phyloP scores from a whole-genome alignment of 1,140 invertebrate species.

The Pachypeltis micranthus region DNA sequence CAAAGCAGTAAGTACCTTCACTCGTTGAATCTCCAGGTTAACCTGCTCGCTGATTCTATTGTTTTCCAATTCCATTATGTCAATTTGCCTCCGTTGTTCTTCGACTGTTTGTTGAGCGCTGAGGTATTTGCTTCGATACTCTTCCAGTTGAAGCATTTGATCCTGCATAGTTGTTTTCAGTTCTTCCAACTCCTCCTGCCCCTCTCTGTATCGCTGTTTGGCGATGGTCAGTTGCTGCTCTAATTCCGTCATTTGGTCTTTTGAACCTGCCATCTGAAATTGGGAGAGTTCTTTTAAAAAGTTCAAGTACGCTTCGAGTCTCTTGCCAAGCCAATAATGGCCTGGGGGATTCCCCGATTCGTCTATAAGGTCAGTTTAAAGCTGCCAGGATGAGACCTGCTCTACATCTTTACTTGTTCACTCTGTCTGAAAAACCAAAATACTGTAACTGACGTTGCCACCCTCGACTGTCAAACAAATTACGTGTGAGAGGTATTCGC shows the following conservation, averaged over 20 bases:
- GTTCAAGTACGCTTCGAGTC: no score
- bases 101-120: slow-evolving; percentile 60
- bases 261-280: slow-evolving; percentile 36
- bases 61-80: slow-evolving; percentile 63
- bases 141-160: slow-evolving; percentile 54
- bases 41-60: slow-evolving; percentile 61
- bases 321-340: no score
- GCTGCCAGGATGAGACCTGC: no score
- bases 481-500: no score
- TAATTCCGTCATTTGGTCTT: slow-evolving; percentile 49
- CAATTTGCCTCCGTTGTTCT: slow-evolving; percentile 55
- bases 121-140: slow-evolving; percentile 59
- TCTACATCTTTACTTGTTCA: no score
- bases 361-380: no score
- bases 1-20: slow-evolving; percentile 43
- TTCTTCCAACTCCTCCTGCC: slow-evolving; percentile 54
- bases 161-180: slow-evolving; percentile 52
- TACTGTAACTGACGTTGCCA: no score
- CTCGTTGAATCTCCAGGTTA: slow-evolving; percentile 55
- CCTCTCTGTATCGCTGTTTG: slow-evolving; percentile 50
- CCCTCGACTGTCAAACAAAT: no score
- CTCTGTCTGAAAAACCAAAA: no score
- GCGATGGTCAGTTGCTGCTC: slow-evolving; percentile 47
- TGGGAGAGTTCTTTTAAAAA: no score
- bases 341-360: no score